Evolutionary conservation across 2,113 vertebrate species (phyloP).

Genomic region (Oxygymnocypris stewartii): DNA sequence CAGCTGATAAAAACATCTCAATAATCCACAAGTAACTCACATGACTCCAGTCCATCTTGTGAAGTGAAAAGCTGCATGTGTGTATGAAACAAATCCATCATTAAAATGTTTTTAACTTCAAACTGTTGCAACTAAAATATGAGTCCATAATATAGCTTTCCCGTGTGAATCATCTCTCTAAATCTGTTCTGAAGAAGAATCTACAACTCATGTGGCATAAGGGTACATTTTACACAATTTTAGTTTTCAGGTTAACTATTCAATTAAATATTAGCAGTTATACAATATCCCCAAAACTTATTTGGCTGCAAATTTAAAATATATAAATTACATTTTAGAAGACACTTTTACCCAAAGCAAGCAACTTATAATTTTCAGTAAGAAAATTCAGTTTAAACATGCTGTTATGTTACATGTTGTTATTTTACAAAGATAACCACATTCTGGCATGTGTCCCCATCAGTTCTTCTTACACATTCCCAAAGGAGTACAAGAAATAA

Average conservation of each 20-base stretch:
- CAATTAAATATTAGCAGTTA: not conserved
- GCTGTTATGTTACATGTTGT: not conserved
- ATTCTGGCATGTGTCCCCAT: not conserved
- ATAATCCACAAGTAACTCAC: not conserved
- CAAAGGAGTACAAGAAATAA: constrained; percentile 10
- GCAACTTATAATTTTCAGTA: not conserved
- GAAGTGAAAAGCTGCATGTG: not conserved
- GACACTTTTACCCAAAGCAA: not conserved
- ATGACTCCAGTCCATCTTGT: not conserved
- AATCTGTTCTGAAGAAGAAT: too few species aligned
- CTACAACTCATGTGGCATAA: too few species aligned
- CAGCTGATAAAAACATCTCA: not conserved
- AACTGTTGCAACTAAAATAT: not conserved
- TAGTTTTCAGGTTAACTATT: not conserved
- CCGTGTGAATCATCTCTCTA: too few species aligned
- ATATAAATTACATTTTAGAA: not conserved
- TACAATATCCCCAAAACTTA: not conserved
- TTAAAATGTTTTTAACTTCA: not conserved
- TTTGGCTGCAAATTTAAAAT: not conserved
- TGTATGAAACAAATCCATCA: not conserved
- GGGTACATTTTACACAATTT: not conserved
- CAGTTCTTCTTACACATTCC: not conserved
- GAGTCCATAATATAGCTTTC: not conserved
- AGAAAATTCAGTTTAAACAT: not conserved
- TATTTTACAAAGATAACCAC: not conserved